Conservation (phyloP, 1,140 invertebrate genomes). For the Ylistrum balloti region DNA sequence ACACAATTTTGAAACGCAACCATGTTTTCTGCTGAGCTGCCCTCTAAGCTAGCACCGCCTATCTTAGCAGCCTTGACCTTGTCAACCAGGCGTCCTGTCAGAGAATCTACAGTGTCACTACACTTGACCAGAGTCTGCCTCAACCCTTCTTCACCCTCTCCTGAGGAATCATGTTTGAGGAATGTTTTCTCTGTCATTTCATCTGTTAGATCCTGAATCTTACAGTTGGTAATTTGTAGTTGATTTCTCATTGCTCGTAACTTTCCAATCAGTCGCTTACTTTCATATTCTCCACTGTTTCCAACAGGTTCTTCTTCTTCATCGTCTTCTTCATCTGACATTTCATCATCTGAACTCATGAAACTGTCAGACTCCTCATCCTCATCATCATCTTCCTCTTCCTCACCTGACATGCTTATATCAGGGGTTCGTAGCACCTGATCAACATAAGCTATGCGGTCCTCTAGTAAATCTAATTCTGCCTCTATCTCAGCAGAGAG, state of each 20-base stretch:
- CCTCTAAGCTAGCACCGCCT: slow-evolving; percentile 36
- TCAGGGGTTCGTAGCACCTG: slow-evolving; percentile 62
- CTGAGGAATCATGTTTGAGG: slow-evolving; percentile 47
- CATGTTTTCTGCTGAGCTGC: slow-evolving; percentile 54
- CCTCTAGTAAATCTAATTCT: slow-evolving; percentile 72
- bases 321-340: slow-evolving; percentile 58
- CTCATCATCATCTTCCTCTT: slow-evolving; percentile 54
- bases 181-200: slow-evolving; percentile 60
- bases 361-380: slow-evolving; percentile 68
- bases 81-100: slow-evolving; percentile 65
- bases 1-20: slow-evolving; percentile 74
- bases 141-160: slow-evolving; percentile 51
- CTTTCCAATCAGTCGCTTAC: slow-evolving; percentile 60
- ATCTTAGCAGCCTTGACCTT: slow-evolving; percentile 59
- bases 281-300: slow-evolving; percentile 56
- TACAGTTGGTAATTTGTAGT: slow-evolving; percentile 67
- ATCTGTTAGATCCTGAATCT: slow-evolving; percentile 69
- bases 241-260: slow-evolving; percentile 74
- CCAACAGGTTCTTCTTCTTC: slow-evolving; percentile 48
- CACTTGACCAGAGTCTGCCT: slow-evolving; percentile 65
- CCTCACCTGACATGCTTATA: slow-evolving; percentile 54
- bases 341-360: slow-evolving; percentile 55
- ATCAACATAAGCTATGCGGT: slow-evolving; percentile 70
- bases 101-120: slow-evolving; percentile 70
- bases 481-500: slow-evolving; percentile 69